Conservation (phyloP, 2,113 vertebrate genomes). For the Cygnus buccinator region DNA sequence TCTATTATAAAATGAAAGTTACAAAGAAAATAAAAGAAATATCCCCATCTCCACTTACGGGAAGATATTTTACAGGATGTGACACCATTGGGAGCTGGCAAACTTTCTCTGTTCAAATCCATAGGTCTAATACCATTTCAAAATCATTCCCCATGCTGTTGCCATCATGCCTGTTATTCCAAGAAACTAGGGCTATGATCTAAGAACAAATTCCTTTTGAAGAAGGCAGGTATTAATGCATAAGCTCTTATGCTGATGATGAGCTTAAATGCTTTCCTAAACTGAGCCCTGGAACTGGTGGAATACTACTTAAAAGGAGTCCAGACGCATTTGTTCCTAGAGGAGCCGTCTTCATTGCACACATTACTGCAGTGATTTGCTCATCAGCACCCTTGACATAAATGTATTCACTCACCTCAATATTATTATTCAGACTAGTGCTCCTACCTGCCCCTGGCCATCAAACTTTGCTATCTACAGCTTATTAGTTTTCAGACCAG, state of each 20-base stretch:
- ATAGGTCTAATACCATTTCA: not conserved
- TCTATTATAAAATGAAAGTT: constrained; percentile 25
- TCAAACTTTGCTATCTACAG: not conserved
- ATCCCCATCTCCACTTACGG: not conserved
- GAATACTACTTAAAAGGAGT: not conserved
- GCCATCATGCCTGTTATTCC: not conserved
- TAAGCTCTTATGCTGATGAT: not conserved
- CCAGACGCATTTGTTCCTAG: not conserved
- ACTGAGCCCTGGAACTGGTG: not conserved
- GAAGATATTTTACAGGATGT: constrained; percentile 16
- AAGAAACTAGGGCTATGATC: not conserved
- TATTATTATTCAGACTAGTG: not conserved
- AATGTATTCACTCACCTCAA: not conserved
- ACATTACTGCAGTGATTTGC: not conserved
- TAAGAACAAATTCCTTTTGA: not conserved
- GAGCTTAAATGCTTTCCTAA: not conserved
- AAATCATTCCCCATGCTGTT: not conserved
- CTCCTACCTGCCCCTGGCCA: not conserved
- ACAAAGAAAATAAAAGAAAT: constrained; percentile 21
- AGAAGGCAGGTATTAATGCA: not conserved
- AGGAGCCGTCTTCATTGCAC: not conserved
- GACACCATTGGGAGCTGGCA: not conserved
- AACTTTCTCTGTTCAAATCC: not conserved
- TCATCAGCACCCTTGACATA: not conserved
- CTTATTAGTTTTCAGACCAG: not conserved